Evolutionary conservation across 2,113 vertebrate genomes (phyloP).

Genomic region (Vidua macroura): DNA sequence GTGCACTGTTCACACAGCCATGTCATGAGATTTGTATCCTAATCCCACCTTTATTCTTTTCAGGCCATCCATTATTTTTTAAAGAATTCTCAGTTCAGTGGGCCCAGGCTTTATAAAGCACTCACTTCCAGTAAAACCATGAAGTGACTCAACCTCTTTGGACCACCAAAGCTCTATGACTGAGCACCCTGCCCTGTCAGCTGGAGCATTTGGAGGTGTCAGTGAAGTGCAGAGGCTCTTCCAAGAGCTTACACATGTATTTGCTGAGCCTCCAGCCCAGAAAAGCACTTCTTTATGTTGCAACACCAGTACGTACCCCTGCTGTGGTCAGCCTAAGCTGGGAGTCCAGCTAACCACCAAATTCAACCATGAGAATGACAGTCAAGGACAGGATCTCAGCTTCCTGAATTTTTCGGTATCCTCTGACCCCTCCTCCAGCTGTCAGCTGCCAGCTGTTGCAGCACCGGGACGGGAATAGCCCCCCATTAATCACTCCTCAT

Average conservation of each 20-base stretch:
- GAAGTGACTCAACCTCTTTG: fast-evolving
- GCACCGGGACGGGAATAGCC: fast-evolving
- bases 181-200: background rate
- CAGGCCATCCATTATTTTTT: background rate
- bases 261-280: background rate
- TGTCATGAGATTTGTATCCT: background rate
- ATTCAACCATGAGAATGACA: fast-evolving
- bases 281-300: background rate
- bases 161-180: background rate
- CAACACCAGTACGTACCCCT: fast-evolving
- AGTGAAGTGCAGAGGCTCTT: background rate
- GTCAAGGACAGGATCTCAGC: background rate
- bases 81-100: background rate
- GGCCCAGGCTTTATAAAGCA: background rate
- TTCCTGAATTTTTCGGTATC: background rate
- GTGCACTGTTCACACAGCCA: background rate
- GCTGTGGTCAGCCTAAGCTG: background rate
- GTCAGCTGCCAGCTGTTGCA: background rate
- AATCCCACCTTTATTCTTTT: background rate
- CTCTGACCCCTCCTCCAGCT: background rate
- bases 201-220: background rate
- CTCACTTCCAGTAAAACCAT: background rate
- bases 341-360: background rate
- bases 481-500: background rate
- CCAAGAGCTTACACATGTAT: background rate